These are phyloP conservation scores for Phenganax marumi DNA, from an alignment of 92 coral and sea anemone species.

Conservation along the genomic window DNA sequence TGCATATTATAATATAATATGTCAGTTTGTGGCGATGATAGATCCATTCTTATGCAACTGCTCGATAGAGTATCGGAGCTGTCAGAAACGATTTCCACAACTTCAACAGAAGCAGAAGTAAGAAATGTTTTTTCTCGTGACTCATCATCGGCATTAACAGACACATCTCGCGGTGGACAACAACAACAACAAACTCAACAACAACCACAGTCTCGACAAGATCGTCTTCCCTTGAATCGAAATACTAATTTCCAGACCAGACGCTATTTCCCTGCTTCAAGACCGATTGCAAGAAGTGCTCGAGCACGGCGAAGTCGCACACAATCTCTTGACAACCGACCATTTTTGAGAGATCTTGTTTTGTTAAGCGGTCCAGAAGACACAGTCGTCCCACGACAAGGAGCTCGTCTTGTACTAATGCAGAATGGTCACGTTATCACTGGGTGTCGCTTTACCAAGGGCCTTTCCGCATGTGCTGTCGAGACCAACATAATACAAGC, in stretches of 20 bases:
- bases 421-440: constrained; percentile 12
- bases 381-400: constrained; percentile 20
- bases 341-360: background rate
- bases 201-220: background rate
- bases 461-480: background rate
- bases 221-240: background rate
- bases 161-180: background rate
- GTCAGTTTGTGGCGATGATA: too few species aligned
- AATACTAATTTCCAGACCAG: background rate
- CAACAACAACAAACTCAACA: background rate
- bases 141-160: background rate
- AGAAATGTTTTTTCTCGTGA: background rate
- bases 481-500: constrained; percentile 18
- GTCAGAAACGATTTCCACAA: background rate
- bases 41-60: too few species aligned
- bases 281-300: background rate
- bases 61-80: background rate
- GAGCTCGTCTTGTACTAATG: background rate
- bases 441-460: constrained; percentile 4
- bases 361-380: background rate
- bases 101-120: background rate
- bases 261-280: background rate
- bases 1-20: too few species aligned
- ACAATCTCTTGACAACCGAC: background rate
- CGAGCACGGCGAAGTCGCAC: background rate